These are phyloP conservation scores for Coturnix japonica DNA, from an alignment of 2,113 vertebrate species.

Conservation along the genomic window DNA sequence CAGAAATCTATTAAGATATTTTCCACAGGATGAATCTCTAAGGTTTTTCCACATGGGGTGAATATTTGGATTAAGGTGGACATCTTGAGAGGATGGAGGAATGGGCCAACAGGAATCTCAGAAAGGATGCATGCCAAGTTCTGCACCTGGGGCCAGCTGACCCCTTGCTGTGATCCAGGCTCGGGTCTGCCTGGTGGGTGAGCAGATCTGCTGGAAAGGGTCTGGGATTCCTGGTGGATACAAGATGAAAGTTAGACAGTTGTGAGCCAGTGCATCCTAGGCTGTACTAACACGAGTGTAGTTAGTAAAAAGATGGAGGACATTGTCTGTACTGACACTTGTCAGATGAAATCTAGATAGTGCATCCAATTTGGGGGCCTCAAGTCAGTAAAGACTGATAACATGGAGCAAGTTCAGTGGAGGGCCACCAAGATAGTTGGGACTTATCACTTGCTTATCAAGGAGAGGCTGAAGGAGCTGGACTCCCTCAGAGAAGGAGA, in stretches of 20 bases:
- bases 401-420: neutral
- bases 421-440: neutral
- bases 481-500: neutral
- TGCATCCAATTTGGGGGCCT: neutral
- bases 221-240: neutral
- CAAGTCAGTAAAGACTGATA: neutral
- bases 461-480: neutral
- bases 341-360: neutral
- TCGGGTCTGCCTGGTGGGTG: neutral
- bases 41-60: neutral
- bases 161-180: neutral
- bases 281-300: neutral
- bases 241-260: neutral
- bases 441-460: neutral
- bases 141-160: neutral
- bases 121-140: neutral
- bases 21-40: neutral
- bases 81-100: neutral
- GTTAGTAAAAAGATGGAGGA: neutral
- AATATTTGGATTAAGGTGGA: neutral
- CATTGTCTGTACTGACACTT: neutral
- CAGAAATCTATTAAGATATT: neutral
- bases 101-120: neutral
- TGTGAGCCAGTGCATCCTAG: neutral
- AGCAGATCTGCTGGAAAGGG: neutral